Percentiles rank a stretch among this genome's conserved stretches.
These are phyloP conservation scores for Rhynchomys soricoides DNA, from an alignment of 2,113 vertebrate genomes.

Conservation along the genomic window DNA sequence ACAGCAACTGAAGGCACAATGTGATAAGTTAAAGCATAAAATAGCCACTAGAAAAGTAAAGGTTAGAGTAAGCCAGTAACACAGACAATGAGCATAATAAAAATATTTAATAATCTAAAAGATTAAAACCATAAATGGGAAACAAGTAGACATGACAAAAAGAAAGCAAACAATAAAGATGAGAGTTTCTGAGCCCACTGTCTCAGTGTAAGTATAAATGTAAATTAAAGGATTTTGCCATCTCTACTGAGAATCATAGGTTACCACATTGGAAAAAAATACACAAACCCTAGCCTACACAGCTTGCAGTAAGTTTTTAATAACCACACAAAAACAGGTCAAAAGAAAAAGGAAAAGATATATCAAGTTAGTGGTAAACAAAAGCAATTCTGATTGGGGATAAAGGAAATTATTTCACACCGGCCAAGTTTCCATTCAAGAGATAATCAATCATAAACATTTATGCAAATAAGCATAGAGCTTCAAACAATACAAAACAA, in stretches of 20 bases:
- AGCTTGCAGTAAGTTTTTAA: neutral
- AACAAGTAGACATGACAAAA: neutral
- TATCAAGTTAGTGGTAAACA: neutral
- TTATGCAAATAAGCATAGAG: neutral
- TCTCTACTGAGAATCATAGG: neutral
- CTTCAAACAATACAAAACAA: conserved; percentile 1
- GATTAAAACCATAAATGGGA: neutral
- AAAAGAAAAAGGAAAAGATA: neutral
- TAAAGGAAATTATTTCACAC: conserved; percentile 7
- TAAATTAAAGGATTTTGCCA: neutral
- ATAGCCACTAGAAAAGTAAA: neutral
- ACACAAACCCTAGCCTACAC: neutral
- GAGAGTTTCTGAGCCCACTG: neutral
- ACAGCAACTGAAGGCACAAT: neutral
- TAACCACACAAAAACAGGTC: conserved; percentile 13
- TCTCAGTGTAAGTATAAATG: neutral
- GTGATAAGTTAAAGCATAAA: neutral
- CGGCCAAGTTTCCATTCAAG: neutral
- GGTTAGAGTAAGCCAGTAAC: neutral
- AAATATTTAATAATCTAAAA: neutral
- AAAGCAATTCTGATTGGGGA: neutral
- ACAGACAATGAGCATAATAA: neutral
- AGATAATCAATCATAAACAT: neutral
- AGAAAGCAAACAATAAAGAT: neutral
- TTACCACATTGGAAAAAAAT: neutral